Evolutionary conservation across 2,888 invertebrate species (phyloP).

Genomic region (Drosophila eohydei): DNA sequence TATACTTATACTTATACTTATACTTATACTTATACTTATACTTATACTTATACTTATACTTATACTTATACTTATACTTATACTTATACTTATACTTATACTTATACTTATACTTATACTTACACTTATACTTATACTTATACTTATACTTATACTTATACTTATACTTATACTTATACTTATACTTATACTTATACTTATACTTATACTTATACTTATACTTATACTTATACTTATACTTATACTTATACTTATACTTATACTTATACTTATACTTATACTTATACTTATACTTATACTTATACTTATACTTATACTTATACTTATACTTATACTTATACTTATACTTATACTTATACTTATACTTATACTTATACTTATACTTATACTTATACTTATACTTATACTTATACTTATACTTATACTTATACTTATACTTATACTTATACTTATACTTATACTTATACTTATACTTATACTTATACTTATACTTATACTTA

Average conservation of each 20-base stretch:
- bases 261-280: constrained; percentile 3
- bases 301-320: neutral
- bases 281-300: neutral
- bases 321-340: neutral
- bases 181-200: neutral
- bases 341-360: neutral
- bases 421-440: constrained; percentile 4
- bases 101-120: neutral
- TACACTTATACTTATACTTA: neutral
- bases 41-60: neutral
- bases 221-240: neutral
- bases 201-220: neutral
- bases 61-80: neutral
- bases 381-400: constrained; percentile 2
- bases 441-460: constrained; percentile 5
- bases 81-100: neutral
- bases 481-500: constrained; percentile 4
- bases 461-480: constrained; percentile 4
- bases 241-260: constrained; percentile 2
- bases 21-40: neutral
- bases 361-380: constrained; percentile 3
- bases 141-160: neutral
- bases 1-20: neutral
- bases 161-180: neutral
- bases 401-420: constrained; percentile 2